phyloP scores from a whole-genome alignment of 1,140 invertebrate genomes.

The Sarcophaga bullata region DNA sequence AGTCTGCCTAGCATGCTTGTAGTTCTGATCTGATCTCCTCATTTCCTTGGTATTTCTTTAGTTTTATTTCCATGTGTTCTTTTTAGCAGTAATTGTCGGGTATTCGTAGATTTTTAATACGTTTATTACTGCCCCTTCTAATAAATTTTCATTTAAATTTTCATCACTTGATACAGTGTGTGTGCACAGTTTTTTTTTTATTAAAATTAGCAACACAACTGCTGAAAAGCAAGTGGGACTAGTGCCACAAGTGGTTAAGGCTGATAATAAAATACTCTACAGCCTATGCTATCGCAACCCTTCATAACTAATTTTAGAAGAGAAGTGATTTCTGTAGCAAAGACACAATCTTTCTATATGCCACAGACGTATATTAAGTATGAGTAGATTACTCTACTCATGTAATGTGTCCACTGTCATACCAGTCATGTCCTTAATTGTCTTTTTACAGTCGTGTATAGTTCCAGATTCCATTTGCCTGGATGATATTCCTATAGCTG shows the following conservation, averaged over 20 bases:
- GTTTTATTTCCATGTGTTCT: neutral
- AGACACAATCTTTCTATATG: too few relatives aligned
- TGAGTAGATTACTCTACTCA: too few relatives aligned
- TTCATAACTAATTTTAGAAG: too few relatives aligned
- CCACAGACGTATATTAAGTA: too few relatives aligned
- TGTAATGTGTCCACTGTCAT: too few relatives aligned
- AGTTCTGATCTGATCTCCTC: neutral
- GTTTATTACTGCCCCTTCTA: constrained; percentile 29
- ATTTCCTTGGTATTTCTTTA: neutral
- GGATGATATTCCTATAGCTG: too few relatives aligned
- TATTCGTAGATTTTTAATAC: constrained; percentile 6
- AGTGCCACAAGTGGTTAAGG: neutral
- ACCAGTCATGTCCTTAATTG: too few relatives aligned
- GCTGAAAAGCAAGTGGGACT: neutral
- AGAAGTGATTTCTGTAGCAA: too few relatives aligned
- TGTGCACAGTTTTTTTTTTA: neutral
- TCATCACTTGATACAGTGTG: neutral
- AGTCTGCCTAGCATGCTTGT: neutral
- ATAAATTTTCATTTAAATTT: constrained; percentile 34
- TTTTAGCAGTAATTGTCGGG: neutral
- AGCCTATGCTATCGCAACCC: too few relatives aligned
- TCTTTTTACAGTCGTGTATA: too few relatives aligned
- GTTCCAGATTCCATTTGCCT: too few relatives aligned
- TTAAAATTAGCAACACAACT: constrained; percentile 28
- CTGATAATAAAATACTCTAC: neutral